Conservation (phyloP, 1,140 invertebrate genomes). For the Drosophila rufa region DNA sequence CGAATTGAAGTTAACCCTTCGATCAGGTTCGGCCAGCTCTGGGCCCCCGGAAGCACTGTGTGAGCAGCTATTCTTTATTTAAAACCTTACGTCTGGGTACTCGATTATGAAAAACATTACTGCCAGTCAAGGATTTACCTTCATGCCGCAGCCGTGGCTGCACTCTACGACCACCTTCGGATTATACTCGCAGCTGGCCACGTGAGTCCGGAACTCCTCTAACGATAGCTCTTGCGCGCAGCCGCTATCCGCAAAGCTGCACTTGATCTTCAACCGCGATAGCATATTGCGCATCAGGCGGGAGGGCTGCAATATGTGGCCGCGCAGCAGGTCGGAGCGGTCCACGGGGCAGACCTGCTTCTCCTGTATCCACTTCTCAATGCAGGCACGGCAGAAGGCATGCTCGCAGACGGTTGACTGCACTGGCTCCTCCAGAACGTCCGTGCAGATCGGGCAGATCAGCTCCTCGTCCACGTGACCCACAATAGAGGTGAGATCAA, state of each 20-base stretch:
- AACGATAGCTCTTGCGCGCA: slow-evolving; percentile 31
- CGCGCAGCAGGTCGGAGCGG: slow-evolving; percentile 32
- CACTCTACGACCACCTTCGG: slow-evolving; percentile 58
- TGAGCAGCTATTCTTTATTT: background rate
- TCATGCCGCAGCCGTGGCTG: slow-evolving; percentile 57
- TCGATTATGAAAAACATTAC: too few relatives aligned
- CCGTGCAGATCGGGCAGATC: slow-evolving; percentile 62
- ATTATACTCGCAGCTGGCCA: slow-evolving; percentile 50
- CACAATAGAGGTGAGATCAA: slow-evolving; percentile 53
- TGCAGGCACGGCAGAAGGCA: slow-evolving; percentile 59
- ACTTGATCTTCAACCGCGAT: slow-evolving; percentile 49
- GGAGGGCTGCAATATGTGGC: slow-evolving; percentile 43
- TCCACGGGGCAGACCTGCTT: slow-evolving; percentile 66
- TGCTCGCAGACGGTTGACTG: slow-evolving; percentile 64
- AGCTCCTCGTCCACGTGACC: slow-evolving; percentile 68
- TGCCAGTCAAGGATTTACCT: slow-evolving; percentile 1
- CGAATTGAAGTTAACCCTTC: too few relatives aligned
- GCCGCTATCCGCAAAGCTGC: slow-evolving; percentile 47
- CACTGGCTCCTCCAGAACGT: slow-evolving; percentile 65
- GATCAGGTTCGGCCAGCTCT: too few relatives aligned
- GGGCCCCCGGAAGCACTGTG: background rate
- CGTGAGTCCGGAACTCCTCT: slow-evolving; percentile 55
- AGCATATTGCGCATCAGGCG: slow-evolving; percentile 72
- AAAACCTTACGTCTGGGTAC: too few relatives aligned
- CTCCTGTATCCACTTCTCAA: slow-evolving; percentile 60